phyloP scores from a whole-genome alignment of 2,797 vertebrate species.

The Decapterus maruadsi region DNA sequence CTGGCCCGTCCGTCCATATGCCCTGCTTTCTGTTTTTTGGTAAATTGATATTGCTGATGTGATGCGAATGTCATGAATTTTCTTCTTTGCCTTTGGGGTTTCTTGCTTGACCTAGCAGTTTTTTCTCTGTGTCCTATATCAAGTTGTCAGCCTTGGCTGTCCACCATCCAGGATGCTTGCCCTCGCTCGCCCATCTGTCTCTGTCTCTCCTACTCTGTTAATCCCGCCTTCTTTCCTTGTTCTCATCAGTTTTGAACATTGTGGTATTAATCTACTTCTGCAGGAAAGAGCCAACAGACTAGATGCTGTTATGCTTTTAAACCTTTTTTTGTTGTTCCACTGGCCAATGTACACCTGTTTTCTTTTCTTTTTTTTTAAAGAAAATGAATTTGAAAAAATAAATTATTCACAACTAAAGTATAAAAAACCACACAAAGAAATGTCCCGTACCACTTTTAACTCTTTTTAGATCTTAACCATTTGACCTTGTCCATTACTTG shows the following conservation, averaged over 20 bases:
- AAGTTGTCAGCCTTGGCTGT: constrained; percentile 72
- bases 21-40: constrained; percentile 51
- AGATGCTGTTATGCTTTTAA: constrained; percentile 21
- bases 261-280: constrained; percentile 55
- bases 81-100: constrained; percentile 56
- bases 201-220: constrained; percentile 65
- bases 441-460: not conserved
- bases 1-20: constrained; percentile 30
- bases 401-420: not conserved
- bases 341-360: not conserved
- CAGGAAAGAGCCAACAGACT: constrained; percentile 22
- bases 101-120: constrained; percentile 69
- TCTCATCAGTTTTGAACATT: constrained; percentile 68
- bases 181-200: constrained; percentile 75
- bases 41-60: constrained; percentile 76
- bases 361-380: not conserved
- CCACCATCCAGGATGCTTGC: constrained; percentile 65
- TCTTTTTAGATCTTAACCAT: not conserved
- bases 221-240: constrained; percentile 62
- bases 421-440: not conserved
- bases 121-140: constrained; percentile 68
- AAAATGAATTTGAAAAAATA: not conserved
- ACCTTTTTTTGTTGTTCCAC: constrained; percentile 1
- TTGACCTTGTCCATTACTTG: not conserved
- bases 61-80: constrained; percentile 70